phyloP scores from a whole-genome alignment of 2,797 vertebrate species.

The Psittacula derbiana region DNA sequence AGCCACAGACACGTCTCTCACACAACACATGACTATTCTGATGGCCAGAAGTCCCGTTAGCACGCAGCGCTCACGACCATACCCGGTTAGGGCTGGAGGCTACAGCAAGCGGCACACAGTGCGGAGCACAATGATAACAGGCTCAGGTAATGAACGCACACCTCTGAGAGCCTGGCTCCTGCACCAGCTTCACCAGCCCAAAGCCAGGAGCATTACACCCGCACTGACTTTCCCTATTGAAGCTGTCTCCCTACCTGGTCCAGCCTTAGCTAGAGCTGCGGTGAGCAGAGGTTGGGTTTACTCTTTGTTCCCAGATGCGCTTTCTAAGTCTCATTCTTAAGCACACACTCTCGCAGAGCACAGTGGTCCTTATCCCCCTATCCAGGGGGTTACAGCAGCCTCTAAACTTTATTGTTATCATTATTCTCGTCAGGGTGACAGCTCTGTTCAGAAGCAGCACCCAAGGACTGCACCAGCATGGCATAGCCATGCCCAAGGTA shows the following conservation, averaged over 20 bases:
- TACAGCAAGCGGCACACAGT: fast-evolving
- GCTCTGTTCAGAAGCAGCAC: neutral
- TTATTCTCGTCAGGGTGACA: neutral
- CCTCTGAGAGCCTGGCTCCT: neutral
- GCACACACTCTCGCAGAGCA: neutral
- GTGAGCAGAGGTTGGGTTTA: neutral
- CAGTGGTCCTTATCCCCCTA: neutral
- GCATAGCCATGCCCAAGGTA: neutral
- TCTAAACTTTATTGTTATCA: neutral
- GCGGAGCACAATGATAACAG: neutral
- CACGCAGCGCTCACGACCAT: fast-evolving
- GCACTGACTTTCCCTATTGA: no score
- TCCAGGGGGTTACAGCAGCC: neutral
- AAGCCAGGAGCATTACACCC: neutral
- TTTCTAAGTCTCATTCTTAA: neutral
- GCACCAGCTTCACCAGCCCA: neutral
- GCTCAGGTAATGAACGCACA: neutral
- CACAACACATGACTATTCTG: neutral
- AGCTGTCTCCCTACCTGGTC: neutral
- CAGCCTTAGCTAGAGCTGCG: neutral
- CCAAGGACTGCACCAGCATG: neutral
- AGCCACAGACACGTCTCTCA: constrained; percentile 16
- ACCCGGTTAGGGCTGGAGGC: neutral
- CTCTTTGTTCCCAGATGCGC: constrained; percentile 4
- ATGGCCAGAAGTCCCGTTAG: neutral